phyloP scores from a whole-genome alignment of 2,113 vertebrate genomes.

The crab-eating macaque (Macaca fascicularis) region DNA sequence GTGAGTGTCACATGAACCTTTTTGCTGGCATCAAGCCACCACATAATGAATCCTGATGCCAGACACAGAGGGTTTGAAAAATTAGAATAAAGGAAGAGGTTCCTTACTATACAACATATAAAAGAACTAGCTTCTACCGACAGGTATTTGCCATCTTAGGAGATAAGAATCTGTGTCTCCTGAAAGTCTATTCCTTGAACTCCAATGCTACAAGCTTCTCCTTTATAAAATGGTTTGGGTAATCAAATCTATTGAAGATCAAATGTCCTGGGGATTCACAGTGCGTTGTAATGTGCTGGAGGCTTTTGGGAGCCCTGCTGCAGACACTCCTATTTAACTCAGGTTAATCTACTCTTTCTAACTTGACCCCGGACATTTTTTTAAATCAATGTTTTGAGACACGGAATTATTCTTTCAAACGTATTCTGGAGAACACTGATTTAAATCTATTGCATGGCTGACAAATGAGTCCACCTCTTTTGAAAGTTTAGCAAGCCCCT shows the following conservation, averaged over 20 bases:
- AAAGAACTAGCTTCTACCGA: not conserved
- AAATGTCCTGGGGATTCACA: not conserved
- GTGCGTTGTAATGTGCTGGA: fast-evolving
- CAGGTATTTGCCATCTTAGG: not conserved
- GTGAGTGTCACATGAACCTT: slow-evolving; percentile 54
- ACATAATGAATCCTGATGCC: slow-evolving; percentile 45
- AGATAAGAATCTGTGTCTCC: not conserved
- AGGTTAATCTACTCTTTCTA: not conserved
- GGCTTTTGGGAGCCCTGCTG: not conserved
- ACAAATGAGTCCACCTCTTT: not conserved
- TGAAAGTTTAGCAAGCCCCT: not conserved
- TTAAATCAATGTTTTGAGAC: not conserved
- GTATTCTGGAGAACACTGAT: not conserved
- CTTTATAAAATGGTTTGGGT: not conserved
- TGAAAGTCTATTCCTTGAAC: not conserved
- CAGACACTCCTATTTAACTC: not conserved
- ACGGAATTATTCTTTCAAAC: not conserved
- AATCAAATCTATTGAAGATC: not conserved
- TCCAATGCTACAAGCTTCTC: not conserved
- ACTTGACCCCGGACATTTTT: not conserved
- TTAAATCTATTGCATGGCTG: not conserved
- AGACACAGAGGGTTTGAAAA: slow-evolving; percentile 35
- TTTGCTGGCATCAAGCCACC: slow-evolving; percentile 5
- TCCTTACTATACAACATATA: not conserved
- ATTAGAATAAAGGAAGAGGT: slow-evolving; percentile 2